Evolutionary conservation across 2,888 invertebrate genomes (phyloP).

Genomic region (Timema podura): DNA sequence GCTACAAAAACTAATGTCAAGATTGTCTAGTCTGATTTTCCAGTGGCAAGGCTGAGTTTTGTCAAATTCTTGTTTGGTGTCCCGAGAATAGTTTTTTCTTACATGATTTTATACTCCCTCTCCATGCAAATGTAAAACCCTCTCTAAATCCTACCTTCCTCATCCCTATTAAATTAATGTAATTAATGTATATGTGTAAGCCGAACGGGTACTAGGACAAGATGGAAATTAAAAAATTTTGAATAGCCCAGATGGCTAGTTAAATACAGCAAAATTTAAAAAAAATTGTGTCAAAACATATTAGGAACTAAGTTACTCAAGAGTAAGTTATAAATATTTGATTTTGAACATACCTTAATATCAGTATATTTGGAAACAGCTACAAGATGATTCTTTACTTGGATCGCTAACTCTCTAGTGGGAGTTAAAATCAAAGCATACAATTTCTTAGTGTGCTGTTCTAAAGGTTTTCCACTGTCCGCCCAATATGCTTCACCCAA

Average conservation of each 20-base stretch:
- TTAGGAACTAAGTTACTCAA: slow-evolving; percentile 9
- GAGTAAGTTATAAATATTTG: slow-evolving; percentile 11
- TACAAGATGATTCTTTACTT: slow-evolving; percentile 81
- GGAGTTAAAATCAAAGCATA: slow-evolving; percentile 90
- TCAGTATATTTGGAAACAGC: slow-evolving; percentile 77
- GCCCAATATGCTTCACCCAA: slow-evolving; percentile 26
- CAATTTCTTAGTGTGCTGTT: slow-evolving; percentile 48
- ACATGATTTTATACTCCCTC: too few relatives aligned
- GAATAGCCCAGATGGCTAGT: neutral
- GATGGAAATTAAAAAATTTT: neutral
- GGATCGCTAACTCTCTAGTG: slow-evolving; percentile 93
- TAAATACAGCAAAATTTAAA: neutral
- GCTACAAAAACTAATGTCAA: too few relatives aligned
- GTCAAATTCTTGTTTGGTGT: too few relatives aligned
- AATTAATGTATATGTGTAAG: too few relatives aligned
- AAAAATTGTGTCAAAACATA: slow-evolving; percentile 18
- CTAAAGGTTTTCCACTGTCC: slow-evolving; percentile 43
- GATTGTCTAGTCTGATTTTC: too few relatives aligned
- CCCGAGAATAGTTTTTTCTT: too few relatives aligned
- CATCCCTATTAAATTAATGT: too few relatives aligned
- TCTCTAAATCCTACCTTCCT: too few relatives aligned
- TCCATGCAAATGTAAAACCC: too few relatives aligned
- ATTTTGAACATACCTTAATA: slow-evolving; percentile 48
- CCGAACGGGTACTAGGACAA: too few relatives aligned
- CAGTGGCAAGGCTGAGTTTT: too few relatives aligned